phyloP scores from a whole-genome alignment of 1,140 invertebrate genomes.

The Nasonia vitripennis region DNA sequence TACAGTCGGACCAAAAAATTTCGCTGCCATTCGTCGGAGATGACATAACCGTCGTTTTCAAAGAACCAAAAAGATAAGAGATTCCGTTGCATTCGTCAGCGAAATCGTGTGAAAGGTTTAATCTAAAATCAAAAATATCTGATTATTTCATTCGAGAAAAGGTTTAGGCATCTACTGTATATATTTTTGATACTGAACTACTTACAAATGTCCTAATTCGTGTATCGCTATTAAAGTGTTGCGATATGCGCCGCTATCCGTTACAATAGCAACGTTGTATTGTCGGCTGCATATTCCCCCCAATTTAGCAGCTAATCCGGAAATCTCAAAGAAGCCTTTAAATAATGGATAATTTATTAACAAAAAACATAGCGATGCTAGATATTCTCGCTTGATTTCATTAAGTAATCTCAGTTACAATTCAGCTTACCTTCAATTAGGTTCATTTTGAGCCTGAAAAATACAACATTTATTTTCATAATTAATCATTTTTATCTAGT shows the following conservation, averaged over 20 bases:
- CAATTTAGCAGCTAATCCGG: not conserved
- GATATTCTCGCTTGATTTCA: not conserved
- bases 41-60: conserved; percentile 7
- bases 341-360: too few relatives aligned
- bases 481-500: not conserved
- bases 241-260: not conserved
- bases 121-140: not conserved
- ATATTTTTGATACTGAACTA: not conserved
- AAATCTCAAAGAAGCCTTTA: not conserved
- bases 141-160: not conserved
- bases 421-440: not conserved
- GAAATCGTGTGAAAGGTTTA: not conserved
- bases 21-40: not conserved
- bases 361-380: not conserved
- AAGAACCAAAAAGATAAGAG: not conserved
- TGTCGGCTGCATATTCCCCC: not conserved
- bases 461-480: not conserved
- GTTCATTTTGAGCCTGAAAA: not conserved
- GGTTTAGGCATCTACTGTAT: too few relatives aligned
- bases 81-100: not conserved
- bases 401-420: not conserved
- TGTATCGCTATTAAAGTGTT: not conserved
- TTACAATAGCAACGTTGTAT: not conserved
- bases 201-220: conserved; percentile 21
- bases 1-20: not conserved